Base-by-base conservation (phyloP, 2,113 vertebrate species). In the Recurvirostra avosetta region DNA sequence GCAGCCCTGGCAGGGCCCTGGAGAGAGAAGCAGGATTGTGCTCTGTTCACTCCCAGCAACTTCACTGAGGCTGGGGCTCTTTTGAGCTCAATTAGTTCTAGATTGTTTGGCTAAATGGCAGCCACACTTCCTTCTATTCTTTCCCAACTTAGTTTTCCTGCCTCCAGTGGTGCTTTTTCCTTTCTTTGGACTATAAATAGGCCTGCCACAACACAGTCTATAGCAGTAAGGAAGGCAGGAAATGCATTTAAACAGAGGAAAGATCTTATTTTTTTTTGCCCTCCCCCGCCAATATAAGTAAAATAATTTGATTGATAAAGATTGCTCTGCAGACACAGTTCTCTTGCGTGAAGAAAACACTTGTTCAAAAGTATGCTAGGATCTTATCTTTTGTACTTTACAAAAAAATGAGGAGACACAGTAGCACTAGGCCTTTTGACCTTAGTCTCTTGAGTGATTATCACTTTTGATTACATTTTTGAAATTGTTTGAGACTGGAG, bases 91-190 rank as follows among this genome's bases (percentile, higher is more conserved):
- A 98, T 98, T 98, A 98, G 97, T 97, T 98, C 97, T 95, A 97
- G 98, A 98, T 98, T 99, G 98, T 99, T 99, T 99, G 97, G 98
- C 98, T 97, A 97, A 98, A 98, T 98, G 98, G 98, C 98, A 98
- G 96, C 98, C 98, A 97, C 98, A 98, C 98, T 99, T 99, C 99
- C 99, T 99, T 97, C 99, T 98, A 99, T 99, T 99, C 99, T 99
- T 99, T 98, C 99, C 98, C 98, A 98, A 98, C 98, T 99, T 99
- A 98, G 98, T 98, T 98, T 99, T 99, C 99, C 99, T 99, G 99
- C 98, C 98, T 98, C 98, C 95, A 98, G 97, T 96, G 88, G 96
- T 97, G 97, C 90, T 97, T 98, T 98, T 98, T 98, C 98, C 98
- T 98, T 98, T 98, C 96, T 95, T 97, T 85, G 83, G 93, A 91